phyloP scores from a whole-genome alignment of 2,113 vertebrate genomes.

The Panthera leo region DNA sequence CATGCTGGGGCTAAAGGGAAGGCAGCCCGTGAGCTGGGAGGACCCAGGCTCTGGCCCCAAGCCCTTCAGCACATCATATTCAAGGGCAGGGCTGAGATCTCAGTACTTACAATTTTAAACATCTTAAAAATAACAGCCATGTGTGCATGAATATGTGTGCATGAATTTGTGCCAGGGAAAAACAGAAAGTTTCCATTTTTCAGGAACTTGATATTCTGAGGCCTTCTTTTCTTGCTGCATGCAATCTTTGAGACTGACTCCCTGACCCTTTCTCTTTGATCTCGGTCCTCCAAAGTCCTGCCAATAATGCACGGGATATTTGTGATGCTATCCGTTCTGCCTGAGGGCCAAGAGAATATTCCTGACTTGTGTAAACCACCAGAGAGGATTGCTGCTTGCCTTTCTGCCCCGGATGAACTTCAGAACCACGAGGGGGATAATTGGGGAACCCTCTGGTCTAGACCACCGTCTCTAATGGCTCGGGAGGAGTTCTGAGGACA shows the following conservation, averaged over 20 bases:
- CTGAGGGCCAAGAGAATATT: neutral
- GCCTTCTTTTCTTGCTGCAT: neutral
- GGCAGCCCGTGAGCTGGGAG: neutral
- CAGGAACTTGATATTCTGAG: neutral
- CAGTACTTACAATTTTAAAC: neutral
- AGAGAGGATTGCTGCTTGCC: neutral
- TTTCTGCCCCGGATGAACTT: neutral
- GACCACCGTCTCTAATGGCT: neutral
- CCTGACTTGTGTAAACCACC: neutral
- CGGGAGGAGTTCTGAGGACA: neutral
- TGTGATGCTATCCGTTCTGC: neutral
- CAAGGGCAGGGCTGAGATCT: neutral
- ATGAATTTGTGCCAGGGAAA: neutral
- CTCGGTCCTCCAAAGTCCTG: neutral
- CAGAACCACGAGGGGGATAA: neutral
- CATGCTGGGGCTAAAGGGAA: neutral
- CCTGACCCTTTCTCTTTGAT: neutral
- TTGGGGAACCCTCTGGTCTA: too few relatives aligned
- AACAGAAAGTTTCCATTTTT: neutral
- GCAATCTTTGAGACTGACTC: neutral
- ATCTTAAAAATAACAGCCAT: neutral
- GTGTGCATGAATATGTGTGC: neutral
- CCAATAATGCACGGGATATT: rapidly evolving
- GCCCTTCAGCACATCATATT: neutral
- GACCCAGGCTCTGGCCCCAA: neutral